Base-by-base conservation (phyloP, 2,888 invertebrate species). In the Sabatieria punctata region DNA sequence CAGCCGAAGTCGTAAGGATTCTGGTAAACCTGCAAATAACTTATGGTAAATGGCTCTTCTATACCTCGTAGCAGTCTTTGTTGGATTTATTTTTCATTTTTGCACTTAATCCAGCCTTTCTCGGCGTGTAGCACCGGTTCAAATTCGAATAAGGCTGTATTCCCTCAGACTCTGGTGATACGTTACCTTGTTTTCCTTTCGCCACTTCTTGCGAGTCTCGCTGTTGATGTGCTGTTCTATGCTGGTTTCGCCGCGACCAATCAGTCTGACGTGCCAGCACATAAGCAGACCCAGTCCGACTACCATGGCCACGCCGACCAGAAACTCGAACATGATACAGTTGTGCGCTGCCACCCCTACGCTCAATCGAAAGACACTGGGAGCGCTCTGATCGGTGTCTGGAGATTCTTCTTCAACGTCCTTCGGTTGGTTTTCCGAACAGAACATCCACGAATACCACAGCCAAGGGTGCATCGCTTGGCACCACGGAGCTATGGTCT, bases 1-100 rank as follows among this genome's bases (percentile, higher is more conserved):
- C 73, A 69, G 4, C 91, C 91, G 69, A 86, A 85, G 69, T 91
- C 75, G 60, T 88, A 91, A 0, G 89, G 88, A 72, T 91, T 91
- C 42, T 75, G 71, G 64, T 81, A 89, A 2, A 69, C 65, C 70
- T 74, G 60, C 19, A 55, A 51, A 40, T 45, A 48, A 56, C 47
- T 48, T 49, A 46, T 45, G 40, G 42, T 18, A 18, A 37, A 8
- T 18, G 6, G 11, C 37, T n/a, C n/a, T n/a, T n/a, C n/a, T n/a
- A n/a, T n/a, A n/a, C n/a, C n/a, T n/a, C n/a, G n/a, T n/a, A n/a
- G n/a, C n/a, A n/a, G n/a, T n/a, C n/a, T n/a, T n/a, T n/a, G n/a
- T n/a, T n/a, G n/a, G n/a, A n/a, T n/a, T n/a, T n/a, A n/a, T n/a
- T n/a, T n/a, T n/a, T n/a, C n/a, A n/a, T n/a, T n/a, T n/a, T n/a